phyloP scores from a whole-genome alignment of 2,888 invertebrate genomes.

The Tinea trinotella region DNA sequence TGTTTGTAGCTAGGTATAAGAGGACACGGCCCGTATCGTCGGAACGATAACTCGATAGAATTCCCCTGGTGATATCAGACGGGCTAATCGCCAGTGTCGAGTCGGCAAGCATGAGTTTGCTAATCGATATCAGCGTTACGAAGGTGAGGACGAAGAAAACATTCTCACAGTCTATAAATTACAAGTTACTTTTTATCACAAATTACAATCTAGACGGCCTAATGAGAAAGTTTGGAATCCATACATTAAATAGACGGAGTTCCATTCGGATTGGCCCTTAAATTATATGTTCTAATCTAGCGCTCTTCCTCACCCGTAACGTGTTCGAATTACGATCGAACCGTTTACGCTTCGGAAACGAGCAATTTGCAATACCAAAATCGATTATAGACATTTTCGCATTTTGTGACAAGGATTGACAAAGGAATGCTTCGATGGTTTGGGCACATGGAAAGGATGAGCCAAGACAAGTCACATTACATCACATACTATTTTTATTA shows the following conservation, averaged over 20 bases:
- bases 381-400: not conserved
- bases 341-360: slow-evolving; percentile 5
- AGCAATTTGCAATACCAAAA: not conserved
- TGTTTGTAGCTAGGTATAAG: slow-evolving; percentile 1
- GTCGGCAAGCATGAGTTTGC: slow-evolving; percentile 11
- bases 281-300: slow-evolving; percentile 5
- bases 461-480: no score
- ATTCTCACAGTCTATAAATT: slow-evolving; percentile 12
- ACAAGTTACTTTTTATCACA: slow-evolving; percentile 12
- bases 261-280: not conserved
- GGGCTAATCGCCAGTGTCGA: slow-evolving; percentile 13
- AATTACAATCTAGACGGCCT: slow-evolving; percentile 10
- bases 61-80: slow-evolving; percentile 16
- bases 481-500: no score
- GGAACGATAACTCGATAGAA: slow-evolving; percentile 17
- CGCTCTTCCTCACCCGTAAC: not conserved
- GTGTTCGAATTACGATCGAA: not conserved
- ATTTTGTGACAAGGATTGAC: no score
- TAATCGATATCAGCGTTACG: slow-evolving; percentile 19
- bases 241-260: slow-evolving; percentile 4
- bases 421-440: no score
- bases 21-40: slow-evolving; percentile 14
- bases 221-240: slow-evolving; percentile 10
- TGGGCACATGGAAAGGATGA: no score
- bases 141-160: slow-evolving; percentile 15